phyloP scores from a whole-genome alignment of 2,888 invertebrate genomes.

The Polyommatus iphigenia region DNA sequence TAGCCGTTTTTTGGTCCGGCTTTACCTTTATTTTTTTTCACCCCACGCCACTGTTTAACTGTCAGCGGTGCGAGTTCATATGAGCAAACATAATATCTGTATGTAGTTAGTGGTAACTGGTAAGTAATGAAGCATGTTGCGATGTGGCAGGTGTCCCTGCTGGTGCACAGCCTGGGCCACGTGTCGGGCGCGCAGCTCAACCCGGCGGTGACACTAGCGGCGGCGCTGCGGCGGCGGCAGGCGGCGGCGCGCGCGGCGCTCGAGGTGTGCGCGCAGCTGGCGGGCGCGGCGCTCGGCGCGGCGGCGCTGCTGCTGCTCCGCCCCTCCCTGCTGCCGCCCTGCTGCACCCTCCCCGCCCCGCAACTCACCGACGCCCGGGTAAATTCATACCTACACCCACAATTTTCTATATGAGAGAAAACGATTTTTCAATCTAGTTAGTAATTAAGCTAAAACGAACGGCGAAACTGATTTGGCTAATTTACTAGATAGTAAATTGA shows the following conservation, averaged over 20 bases:
- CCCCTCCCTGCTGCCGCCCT: constrained; percentile 50
- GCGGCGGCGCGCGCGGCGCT: constrained; percentile 71
- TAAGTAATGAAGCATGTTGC: not conserved
- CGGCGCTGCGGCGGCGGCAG: constrained; percentile 77
- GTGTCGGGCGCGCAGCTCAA: constrained; percentile 88
- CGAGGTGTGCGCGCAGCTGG: constrained; percentile 80
- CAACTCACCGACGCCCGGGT: constrained; percentile 46
- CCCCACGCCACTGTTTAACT: too few species aligned
- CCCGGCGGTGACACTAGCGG: constrained; percentile 86
- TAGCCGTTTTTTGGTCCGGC: too few species aligned
- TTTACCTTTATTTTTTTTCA: too few species aligned
- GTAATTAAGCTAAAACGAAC: too few species aligned
- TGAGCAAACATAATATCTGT: too few species aligned
- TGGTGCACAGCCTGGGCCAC: constrained; percentile 87
- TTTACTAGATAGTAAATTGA: too few species aligned
- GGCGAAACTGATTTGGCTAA: too few species aligned
- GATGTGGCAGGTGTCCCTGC: constrained; percentile 58
- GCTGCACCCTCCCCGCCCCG: constrained; percentile 46
- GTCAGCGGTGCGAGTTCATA: too few species aligned
- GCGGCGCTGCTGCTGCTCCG: constrained; percentile 73
- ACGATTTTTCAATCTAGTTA: too few species aligned
- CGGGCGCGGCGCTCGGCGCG: constrained; percentile 82
- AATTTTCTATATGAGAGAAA: too few species aligned
- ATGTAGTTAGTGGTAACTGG: too few species aligned
- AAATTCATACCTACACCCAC: constrained; percentile 44